Evolutionary conservation across 2,888 invertebrate genomes (phyloP), one percentile per base, ranked within the genome.

Genomic region (Harpagoxenus sublaevis): DNA sequence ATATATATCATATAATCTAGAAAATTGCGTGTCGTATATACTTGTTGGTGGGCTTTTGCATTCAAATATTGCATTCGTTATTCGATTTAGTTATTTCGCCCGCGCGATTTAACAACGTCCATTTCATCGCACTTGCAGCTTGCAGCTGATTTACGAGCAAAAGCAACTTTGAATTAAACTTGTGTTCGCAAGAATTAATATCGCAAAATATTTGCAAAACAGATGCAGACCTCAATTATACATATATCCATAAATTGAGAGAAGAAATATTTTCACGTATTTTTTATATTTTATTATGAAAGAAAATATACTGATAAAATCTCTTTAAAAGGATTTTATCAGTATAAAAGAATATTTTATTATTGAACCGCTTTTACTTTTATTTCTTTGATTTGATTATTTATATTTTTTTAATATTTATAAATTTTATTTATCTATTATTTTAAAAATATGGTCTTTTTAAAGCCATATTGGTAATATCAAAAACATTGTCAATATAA

Each of bases 41-140:
- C 45, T 31, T 31, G 60, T 62, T 74, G 45, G 31, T 45, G 9
- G n/a, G 31, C n/a, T 62, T 42, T 65, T 23, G 63, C 63, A 23
- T 42, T 60, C 74, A 74, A 74, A 74, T 74, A 74, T 74, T 74
- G n/a, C 31, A 62, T 74, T 74, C 31, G 62, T 74, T 74, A 62
- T 62, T 74, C 4, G 62, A 74, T 74, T 74, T 42, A 5, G 28
- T 74, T 62, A 48, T n/a, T 62, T 74, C 8, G 31, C 35, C 12
- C 62, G n/a, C 74, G 45, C 62, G n/a, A 60, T 74, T 74, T 74
- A 74, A 45, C 62, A 62, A 74, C 45, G 2, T 31, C n/a, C n/a
- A 31, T 39, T 74, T 74, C 31, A 60, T 45, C 39, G 42, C n/a
- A 45, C 23, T 74, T 45, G 35, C n/a, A 35, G 31, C 31, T 62